phyloP scores from a whole-genome alignment of 92 coral and sea anemone species.

The Muricea muricata region DNA sequence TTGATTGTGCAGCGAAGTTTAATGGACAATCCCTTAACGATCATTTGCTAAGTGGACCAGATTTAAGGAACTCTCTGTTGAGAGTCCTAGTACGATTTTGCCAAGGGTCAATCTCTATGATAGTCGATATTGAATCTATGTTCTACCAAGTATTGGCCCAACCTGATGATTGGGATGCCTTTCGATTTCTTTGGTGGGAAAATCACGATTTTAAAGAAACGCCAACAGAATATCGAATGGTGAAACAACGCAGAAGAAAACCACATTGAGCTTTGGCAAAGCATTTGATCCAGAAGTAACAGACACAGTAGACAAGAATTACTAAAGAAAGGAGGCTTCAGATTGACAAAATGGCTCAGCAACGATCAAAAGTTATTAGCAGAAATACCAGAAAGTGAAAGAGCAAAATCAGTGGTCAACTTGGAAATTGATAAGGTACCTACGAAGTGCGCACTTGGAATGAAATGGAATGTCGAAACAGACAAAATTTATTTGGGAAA shows the following conservation, averaged over 20 bases:
- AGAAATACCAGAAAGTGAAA: constrained; percentile 63
- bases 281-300: no score
- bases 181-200: no score
- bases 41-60: neutral
- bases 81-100: neutral
- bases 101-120: neutral
- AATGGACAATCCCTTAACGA: neutral
- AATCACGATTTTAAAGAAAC: no score
- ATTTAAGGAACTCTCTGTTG: neutral
- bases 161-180: neutral
- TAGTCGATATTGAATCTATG: neutral
- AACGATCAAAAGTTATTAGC: constrained; percentile 30
- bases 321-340: no score
- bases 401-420: constrained; percentile 62
- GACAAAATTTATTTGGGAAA: constrained; percentile 42
- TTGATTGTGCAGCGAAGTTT: neutral
- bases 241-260: no score
- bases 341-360: no score
- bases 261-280: no score
- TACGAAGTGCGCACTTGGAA: constrained; percentile 19
- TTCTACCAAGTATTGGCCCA: neutral
- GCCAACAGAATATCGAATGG: no score
- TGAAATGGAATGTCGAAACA: constrained; percentile 39
- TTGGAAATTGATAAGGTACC: constrained; percentile 59
- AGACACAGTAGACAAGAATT: no score